Evolutionary conservation across 2,797 vertebrate species (phyloP).

Genomic region (Tolypeutes matacus): DNA sequence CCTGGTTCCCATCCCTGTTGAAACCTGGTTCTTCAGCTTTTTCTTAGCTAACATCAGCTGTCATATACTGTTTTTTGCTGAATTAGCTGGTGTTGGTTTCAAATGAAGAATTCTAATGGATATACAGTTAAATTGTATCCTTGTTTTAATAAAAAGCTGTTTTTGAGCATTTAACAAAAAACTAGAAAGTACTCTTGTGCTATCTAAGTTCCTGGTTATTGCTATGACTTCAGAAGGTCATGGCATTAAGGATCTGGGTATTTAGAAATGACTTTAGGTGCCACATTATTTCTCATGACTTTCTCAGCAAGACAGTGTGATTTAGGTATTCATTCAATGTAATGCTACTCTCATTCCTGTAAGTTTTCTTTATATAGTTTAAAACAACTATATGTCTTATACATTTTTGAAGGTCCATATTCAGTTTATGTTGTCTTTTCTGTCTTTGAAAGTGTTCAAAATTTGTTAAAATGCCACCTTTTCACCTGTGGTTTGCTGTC

Average conservation of each 20-base stretch:
- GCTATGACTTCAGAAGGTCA: neutral
- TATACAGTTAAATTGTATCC: neutral
- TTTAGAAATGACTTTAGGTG: constrained; percentile 28
- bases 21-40: neutral
- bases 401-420: neutral
- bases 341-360: neutral
- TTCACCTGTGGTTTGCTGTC: neutral
- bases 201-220: neutral
- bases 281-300: neutral
- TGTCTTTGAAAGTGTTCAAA: neutral
- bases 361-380: neutral
- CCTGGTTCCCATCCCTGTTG: neutral
- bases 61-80: neutral
- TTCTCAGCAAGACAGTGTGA: neutral
- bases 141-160: constrained; percentile 35
- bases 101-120: neutral
- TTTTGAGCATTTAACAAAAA: neutral
- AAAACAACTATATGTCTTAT: neutral
- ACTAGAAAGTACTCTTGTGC: neutral
- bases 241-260: neutral
- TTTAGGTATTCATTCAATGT: neutral
- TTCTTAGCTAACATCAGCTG: neutral
- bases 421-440: neutral
- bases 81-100: neutral
- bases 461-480: neutral